A percentile compares a stretch with the other conserved stretches of the same genome.
phyloP scores from a whole-genome alignment of 2,797 vertebrate genomes.

The Australoheros facetus region DNA sequence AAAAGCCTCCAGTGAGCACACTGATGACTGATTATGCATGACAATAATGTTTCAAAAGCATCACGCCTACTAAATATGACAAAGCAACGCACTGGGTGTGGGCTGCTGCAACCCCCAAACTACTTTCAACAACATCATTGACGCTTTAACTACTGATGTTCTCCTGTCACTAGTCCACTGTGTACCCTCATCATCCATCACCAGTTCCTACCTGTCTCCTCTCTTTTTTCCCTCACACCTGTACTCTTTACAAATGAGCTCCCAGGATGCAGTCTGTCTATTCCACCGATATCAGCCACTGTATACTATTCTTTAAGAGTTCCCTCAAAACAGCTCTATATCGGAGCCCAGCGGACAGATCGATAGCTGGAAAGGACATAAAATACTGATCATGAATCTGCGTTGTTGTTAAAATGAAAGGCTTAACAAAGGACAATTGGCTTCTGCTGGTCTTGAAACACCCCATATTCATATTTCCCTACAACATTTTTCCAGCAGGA shows the following conservation, averaged over 20 bases:
- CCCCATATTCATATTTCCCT: neutral
- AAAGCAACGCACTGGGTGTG: conserved; percentile 56
- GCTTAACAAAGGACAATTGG: neutral
- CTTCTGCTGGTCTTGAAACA: neutral
- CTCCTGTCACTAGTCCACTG: conserved; percentile 63
- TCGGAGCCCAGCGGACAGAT: conserved; percentile 36
- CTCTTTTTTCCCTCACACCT: conserved; percentile 62
- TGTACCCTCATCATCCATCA: conserved; percentile 73
- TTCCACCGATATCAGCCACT: conserved; percentile 47
- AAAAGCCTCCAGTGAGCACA: conserved; percentile 52
- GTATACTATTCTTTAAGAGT: conserved; percentile 48
- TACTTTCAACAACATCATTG: conserved; percentile 71
- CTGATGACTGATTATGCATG: conserved; percentile 67
- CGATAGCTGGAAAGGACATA: conserved; percentile 46
- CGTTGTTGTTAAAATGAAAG: conserved; percentile 22
- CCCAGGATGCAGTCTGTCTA: conserved; percentile 67
- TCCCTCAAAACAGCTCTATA: conserved; percentile 49
- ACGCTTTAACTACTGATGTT: conserved; percentile 73
- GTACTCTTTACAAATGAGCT: conserved; percentile 75
- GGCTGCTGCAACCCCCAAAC: conserved; percentile 62
- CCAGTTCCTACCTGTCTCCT: conserved; percentile 60
- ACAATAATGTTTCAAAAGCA: conserved; percentile 64
- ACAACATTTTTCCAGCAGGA: neutral
- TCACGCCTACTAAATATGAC: conserved; percentile 60
- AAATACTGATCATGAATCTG: conserved; percentile 50